Conservation (phyloP, 2,888 invertebrate species). For the Scaptomyza flava region DNA sequence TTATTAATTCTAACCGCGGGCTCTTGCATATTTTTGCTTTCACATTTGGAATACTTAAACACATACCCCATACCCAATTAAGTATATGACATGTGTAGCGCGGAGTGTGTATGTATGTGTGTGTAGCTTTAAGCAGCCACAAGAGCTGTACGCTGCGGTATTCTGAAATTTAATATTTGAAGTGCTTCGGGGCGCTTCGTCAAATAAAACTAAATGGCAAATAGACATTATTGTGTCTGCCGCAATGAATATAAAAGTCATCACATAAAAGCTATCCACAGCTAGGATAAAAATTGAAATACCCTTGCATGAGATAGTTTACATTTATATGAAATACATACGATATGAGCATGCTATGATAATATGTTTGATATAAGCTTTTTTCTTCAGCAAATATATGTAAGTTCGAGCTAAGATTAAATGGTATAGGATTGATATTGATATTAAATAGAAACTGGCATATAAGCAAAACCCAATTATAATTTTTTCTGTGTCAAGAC, state of each 20-base stretch:
- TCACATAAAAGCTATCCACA: background rate
- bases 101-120: background rate
- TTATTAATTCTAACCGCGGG: constrained; percentile 47
- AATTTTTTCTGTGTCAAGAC: background rate
- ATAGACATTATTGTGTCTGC: constrained; percentile 25
- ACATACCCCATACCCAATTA: constrained; percentile 48
- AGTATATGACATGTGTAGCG: constrained; percentile 21
- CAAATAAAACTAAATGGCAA: constrained; percentile 50
- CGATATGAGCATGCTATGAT: background rate
- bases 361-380: background rate
- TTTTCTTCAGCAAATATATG: too few relatives aligned
- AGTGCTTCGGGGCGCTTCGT: constrained; percentile 26
- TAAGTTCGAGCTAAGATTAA: too few relatives aligned
- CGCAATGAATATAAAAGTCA: constrained; percentile 27
- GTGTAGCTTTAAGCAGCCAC: constrained; percentile 13
- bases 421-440: too few relatives aligned
- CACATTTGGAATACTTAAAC: constrained; percentile 29
- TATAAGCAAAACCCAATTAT: too few relatives aligned
- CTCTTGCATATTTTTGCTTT: constrained; percentile 46
- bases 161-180: constrained; percentile 42
- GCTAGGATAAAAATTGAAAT: constrained; percentile 12
- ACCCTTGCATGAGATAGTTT: constrained; percentile 11
- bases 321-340: background rate
- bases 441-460: background rate
- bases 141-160: constrained; percentile 7